Conservation (phyloP, 2,888 invertebrate species). For the Drosophila cognata region DNA sequence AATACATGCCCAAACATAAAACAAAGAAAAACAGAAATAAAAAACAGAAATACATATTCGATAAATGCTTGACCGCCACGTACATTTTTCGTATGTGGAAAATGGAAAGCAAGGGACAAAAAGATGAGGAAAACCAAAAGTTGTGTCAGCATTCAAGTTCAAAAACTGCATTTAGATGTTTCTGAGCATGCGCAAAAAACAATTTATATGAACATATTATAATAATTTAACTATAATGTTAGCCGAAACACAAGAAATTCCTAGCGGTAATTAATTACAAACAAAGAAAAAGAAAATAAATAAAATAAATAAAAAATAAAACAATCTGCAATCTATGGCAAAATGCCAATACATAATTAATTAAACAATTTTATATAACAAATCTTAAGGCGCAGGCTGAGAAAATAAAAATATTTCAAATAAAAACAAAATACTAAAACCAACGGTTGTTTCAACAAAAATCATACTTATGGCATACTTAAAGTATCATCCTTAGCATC, state of each 20-base stretch:
- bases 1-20: constrained; percentile 22
- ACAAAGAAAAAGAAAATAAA: constrained; percentile 25
- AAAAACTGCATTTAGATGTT: constrained; percentile 81
- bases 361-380: constrained; percentile 46
- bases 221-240: constrained; percentile 51
- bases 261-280: constrained; percentile 40
- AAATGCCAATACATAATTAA: constrained; percentile 15
- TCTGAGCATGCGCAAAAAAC: constrained; percentile 80
- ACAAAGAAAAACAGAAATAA: constrained; percentile 19
- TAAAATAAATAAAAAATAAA: constrained; percentile 21
- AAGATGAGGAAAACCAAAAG: constrained; percentile 31
- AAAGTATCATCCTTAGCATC: constrained; percentile 30
- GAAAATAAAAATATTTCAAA: constrained; percentile 2
- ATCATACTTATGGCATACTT: constrained; percentile 38
- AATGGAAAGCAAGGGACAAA: constrained; percentile 15
- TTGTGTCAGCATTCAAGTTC: constrained; percentile 69
- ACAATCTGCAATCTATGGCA: constrained; percentile 51
- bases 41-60: constrained; percentile 26
- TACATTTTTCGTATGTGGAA: constrained; percentile 28
- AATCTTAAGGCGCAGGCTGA: constrained; percentile 19
- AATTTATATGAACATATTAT: constrained; percentile 67
- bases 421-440: constrained; percentile 11
- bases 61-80: constrained; percentile 37
- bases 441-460: constrained; percentile 53
- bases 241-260: constrained; percentile 44